Base-by-base conservation (phyloP, 2,888 invertebrate species). In the Agonopterix arenella region DNA sequence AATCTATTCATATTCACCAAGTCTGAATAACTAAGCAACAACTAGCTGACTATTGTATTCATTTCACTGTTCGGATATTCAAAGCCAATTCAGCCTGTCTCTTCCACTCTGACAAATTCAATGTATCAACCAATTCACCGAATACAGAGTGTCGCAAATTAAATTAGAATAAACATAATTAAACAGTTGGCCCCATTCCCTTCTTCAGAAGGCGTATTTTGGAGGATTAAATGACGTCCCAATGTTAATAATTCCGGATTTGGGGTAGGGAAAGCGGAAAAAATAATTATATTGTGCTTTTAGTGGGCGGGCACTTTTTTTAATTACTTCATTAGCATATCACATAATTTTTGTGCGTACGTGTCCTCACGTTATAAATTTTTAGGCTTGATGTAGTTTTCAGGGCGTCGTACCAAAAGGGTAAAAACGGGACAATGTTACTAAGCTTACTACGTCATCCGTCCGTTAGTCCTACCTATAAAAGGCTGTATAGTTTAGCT, bases 101-200 rank as follows among this genome's bases (percentile, higher is more conserved):
- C 28, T 28, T 28, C 28, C 40, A 40, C 40, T 40, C n/a, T 2
- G 9, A 40, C 40, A n/a, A 40, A 40, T 40, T 40, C 40, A 40
- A 40, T 40, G 10, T 40, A n/a, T 41, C 46, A 59, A 53, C 62
- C 66, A 64, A 68, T 64, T 61, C 66, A 47, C 49, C 52, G 63
- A 68, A 61, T 64, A 66, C 66, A 63, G 62, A 69, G 72, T 75
- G 73, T 69, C 60, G 72, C 68, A 73, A 78, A 77, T 81, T 76
- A 80, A 82, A 80, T 82, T 79, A 75, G 67, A 79, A 81, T 81
- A 81, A 82, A 79, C 75, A 79, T 79, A 81, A 81, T 82, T 76
- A 80, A 80, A 72, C 75, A 75, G 73, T 74, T 66, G 69, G 68
- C 74, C 73, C 66, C 70, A 73, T 77, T 76, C 63, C 68, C 62